These are phyloP conservation scores for Ctenosaura bakeri DNA, from an alignment of 2,797 vertebrate species.

Conservation along the genomic window DNA sequence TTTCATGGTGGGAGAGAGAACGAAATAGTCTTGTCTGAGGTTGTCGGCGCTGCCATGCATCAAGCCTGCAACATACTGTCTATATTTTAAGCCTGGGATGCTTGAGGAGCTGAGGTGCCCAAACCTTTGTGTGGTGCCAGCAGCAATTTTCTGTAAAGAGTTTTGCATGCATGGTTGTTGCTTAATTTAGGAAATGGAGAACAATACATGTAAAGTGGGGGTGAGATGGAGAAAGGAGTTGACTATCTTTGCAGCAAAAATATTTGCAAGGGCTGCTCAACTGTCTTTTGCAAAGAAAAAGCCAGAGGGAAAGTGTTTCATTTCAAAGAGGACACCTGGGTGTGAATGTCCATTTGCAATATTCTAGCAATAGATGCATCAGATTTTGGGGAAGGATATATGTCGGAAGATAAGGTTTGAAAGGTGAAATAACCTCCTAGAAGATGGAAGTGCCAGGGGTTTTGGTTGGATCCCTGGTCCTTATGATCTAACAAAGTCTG, in stretches of 20 bases:
- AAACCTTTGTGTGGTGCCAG: slow-evolving; percentile 39
- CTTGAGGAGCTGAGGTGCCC: slow-evolving; percentile 48
- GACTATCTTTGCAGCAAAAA: slow-evolving; percentile 11
- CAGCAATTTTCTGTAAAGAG: slow-evolving; percentile 48
- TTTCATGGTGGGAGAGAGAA: slow-evolving; percentile 31
- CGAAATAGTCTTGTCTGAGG: slow-evolving; percentile 45
- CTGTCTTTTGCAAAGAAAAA: slow-evolving; percentile 53
- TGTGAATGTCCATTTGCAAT: neutral
- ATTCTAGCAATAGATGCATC: neutral
- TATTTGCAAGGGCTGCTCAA: slow-evolving; percentile 8
- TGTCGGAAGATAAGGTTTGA: neutral
- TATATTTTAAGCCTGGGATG: slow-evolving; percentile 48
- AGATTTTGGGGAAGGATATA: neutral
- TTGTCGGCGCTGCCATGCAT: slow-evolving; percentile 44
- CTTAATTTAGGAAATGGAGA: slow-evolving; percentile 36
- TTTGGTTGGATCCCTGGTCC: too few species aligned
- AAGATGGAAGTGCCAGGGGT: too few species aligned
- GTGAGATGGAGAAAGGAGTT: neutral
- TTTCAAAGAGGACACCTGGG: neutral
- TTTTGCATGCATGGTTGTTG: slow-evolving; percentile 50
- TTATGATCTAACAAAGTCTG: too few species aligned
- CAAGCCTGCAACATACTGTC: slow-evolving; percentile 53
- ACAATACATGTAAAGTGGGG: too few species aligned
- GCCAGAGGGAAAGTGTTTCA: slow-evolving; percentile 38
- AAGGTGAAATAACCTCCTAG: too few species aligned